Percentiles rank a stretch among this genome's conserved stretches.
Evolutionary conservation across 2,888 invertebrate genomes (phyloP).

Genomic region (Drosophila limbata): DNA sequence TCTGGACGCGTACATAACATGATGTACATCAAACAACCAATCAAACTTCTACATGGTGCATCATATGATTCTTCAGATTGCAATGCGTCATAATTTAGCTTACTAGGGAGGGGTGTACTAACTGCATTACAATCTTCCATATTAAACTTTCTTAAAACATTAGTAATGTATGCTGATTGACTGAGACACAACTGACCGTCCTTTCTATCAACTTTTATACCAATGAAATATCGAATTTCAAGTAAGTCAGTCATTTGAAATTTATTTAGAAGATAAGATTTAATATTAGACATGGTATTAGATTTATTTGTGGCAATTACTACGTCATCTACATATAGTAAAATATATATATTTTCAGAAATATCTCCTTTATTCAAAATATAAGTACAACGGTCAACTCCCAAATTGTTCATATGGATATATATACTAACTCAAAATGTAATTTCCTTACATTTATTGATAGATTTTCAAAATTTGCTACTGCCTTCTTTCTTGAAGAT

Average conservation of each 20-base stretch:
- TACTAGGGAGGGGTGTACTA: conserved; percentile 25
- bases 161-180: conserved; percentile 26
- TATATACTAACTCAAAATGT: too few species aligned
- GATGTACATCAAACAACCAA: conserved; percentile 45
- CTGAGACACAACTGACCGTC: conserved; percentile 10
- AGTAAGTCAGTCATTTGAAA: conserved; percentile 18
- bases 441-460: too few species aligned
- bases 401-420: too few species aligned
- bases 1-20: conserved; percentile 55
- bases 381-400: conserved; percentile 5
- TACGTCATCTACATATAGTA: conserved; percentile 9
- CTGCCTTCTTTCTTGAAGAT: too few species aligned
- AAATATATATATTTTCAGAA: conserved; percentile 6
- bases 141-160: conserved; percentile 17
- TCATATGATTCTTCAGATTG: conserved; percentile 1
- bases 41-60: conserved; percentile 37
- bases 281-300: conserved; percentile 34
- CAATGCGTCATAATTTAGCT: conserved; percentile 28
- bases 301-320: conserved; percentile 19
- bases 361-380: conserved; percentile 9
- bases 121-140: conserved; percentile 35
- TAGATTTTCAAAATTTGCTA: too few species aligned
- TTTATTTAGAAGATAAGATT: conserved; percentile 8
- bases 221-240: conserved; percentile 18
- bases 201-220: conserved; percentile 25